phyloP scores from a whole-genome alignment of 2,113 vertebrate genomes.

The Sebastes schlegelii region DNA sequence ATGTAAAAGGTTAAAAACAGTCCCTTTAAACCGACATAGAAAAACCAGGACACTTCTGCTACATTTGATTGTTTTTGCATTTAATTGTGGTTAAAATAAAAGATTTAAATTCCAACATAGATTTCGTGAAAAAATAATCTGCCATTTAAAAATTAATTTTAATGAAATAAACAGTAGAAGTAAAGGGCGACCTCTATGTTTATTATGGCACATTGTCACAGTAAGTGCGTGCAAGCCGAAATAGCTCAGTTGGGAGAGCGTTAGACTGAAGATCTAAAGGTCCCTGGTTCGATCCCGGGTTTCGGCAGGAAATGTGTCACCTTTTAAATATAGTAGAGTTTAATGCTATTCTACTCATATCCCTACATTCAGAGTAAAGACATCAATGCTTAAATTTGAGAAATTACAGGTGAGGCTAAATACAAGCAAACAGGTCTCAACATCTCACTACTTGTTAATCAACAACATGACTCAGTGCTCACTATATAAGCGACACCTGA shows the following conservation, averaged over 20 bases:
- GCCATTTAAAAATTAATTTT: not conserved
- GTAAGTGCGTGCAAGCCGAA: not conserved
- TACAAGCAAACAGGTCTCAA: no score
- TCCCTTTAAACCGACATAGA: slow-evolving; percentile 6
- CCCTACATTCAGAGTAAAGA: no score
- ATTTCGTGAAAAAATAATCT: not conserved
- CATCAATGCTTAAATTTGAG: not conserved
- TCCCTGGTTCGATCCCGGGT: slow-evolving; percentile 38
- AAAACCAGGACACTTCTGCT: slow-evolving; percentile 4
- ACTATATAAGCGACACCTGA: no score
- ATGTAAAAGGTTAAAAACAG: no score
- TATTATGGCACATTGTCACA: no score
- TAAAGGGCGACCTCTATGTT: no score
- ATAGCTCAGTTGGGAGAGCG: slow-evolving; percentile 54
- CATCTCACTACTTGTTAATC: no score
- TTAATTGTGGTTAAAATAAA: not conserved
- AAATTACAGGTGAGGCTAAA: not conserved
- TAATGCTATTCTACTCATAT: no score
- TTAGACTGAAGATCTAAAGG: not conserved
- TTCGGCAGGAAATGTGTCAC: not conserved
- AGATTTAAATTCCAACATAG: not conserved
- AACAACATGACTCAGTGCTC: no score
- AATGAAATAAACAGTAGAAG: no score
- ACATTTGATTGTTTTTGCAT: not conserved
- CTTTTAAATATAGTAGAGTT: not conserved